These are phyloP conservation scores for Bacillus rossius DNA, from an alignment of 1,140 invertebrate genomes.

Conservation along the genomic window DNA sequence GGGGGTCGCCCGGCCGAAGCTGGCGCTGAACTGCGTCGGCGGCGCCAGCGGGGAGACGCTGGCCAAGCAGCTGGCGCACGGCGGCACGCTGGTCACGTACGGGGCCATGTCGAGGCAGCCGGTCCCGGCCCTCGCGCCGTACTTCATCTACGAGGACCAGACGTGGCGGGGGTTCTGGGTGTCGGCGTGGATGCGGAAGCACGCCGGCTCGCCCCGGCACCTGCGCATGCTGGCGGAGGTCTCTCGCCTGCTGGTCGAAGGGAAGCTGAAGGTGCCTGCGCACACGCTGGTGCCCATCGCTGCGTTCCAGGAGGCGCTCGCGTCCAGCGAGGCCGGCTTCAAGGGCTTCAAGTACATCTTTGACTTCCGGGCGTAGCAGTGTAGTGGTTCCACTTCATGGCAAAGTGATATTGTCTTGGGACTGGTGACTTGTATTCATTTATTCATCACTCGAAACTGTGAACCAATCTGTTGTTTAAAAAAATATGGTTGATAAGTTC, in stretches of 20 bases:
- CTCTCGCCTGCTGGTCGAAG: conserved; percentile 58
- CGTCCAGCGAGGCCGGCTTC: conserved; percentile 58
- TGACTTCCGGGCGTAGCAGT: no score
- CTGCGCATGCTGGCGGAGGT: conserved; percentile 73
- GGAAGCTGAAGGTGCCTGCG: conserved; percentile 66
- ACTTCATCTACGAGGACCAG: conserved; percentile 92
- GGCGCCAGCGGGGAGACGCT: conserved; percentile 85
- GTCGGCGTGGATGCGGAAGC: conserved; percentile 75
- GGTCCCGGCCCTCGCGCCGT: conserved; percentile 71
- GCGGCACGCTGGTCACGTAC: conserved; percentile 90
- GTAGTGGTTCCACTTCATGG: no score
- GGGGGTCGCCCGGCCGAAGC: conserved; percentile 59
- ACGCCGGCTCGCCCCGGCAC: conserved; percentile 47
- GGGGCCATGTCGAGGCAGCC: conserved; percentile 96
- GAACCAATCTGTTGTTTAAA: no score
- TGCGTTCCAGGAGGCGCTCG: conserved; percentile 69
- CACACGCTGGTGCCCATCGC: conserved; percentile 66
- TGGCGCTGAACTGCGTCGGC: conserved; percentile 94
- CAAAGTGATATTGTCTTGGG: no score
- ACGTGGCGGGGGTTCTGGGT: conserved; percentile 91
- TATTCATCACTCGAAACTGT: no score
- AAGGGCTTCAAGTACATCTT: conserved; percentile 69
- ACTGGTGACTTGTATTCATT: no score
- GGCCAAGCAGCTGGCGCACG: conserved; percentile 62
- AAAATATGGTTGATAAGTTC: no score